These are phyloP conservation scores for Drosophila mojavensis DNA, from an alignment of 1,140 invertebrate genomes.

Conservation along the genomic window DNA sequence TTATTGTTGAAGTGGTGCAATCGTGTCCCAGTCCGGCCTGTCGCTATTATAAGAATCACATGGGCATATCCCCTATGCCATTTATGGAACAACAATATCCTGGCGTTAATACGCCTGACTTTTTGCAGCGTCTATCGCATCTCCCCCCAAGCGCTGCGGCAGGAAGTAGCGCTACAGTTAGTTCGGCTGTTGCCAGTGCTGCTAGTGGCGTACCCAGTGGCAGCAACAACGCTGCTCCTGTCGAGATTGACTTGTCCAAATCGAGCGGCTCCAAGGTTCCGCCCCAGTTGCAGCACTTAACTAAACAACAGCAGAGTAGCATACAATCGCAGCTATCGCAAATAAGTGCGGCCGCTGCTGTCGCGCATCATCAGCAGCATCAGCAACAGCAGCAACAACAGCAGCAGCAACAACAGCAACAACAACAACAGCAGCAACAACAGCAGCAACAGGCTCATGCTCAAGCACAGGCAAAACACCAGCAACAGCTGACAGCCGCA, in stretches of 20 bases:
- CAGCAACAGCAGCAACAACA: conserved; percentile 77
- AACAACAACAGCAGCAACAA: conserved; percentile 73
- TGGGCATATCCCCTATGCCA: conserved; percentile 88
- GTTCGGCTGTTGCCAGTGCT: conserved; percentile 29
- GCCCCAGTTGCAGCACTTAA: conserved; percentile 70
- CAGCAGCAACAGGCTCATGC: conserved; percentile 69
- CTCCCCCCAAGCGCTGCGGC: conserved; percentile 63
- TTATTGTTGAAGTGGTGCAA: conserved; percentile 93
- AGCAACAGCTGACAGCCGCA: conserved; percentile 85
- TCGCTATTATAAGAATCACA: conserved; percentile 93
- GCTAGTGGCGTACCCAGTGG: conserved; percentile 35
- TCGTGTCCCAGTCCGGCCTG: conserved; percentile 94
- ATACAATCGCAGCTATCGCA: conserved; percentile 78
- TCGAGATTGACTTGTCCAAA: conserved; percentile 79
- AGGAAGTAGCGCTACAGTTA: conserved; percentile 43
- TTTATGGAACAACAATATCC: conserved; percentile 83
- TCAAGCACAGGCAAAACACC: conserved; percentile 72
- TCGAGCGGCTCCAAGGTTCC: conserved; percentile 64
- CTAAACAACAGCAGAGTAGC: conserved; percentile 82
- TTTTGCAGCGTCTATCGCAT: conserved; percentile 84
- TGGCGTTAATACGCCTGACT: conserved; percentile 76
- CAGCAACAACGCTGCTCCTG: conserved; percentile 43
- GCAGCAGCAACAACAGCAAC: conserved; percentile 73
- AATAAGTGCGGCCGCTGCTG: conserved; percentile 71
- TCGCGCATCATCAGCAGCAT: conserved; percentile 72